Conservation (phyloP, 1,140 invertebrate species). For the Himalopsyche phryganea region DNA sequence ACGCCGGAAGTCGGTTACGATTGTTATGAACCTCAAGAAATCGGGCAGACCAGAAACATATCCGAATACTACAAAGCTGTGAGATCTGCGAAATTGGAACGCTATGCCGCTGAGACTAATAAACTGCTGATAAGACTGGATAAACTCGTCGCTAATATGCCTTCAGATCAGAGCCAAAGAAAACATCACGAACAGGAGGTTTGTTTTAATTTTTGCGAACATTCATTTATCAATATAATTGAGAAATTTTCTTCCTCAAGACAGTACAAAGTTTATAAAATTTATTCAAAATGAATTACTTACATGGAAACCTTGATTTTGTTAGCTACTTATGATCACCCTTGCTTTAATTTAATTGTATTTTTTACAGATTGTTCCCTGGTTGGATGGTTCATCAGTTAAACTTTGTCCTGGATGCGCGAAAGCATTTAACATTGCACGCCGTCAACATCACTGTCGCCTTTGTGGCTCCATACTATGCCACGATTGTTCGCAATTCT, state of each 20-base stretch:
- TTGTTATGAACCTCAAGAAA: conserved; percentile 60
- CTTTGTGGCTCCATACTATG: conserved; percentile 96
- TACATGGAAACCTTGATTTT: no score
- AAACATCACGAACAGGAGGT: conserved; percentile 73
- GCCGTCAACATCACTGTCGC: conserved; percentile 93
- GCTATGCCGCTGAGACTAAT: conserved; percentile 91
- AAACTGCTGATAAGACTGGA: conserved; percentile 92
- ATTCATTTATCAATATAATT: no score
- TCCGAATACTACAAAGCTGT: conserved; percentile 77
- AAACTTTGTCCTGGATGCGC: conserved; percentile 89
- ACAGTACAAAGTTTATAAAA: no score
- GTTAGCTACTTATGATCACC: no score
- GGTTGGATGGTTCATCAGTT: conserved; percentile 89
- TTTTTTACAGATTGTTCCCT: conserved; percentile 72
- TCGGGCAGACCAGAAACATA: conserved; percentile 65
- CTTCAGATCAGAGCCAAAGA: conserved; percentile 73
- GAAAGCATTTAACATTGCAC: conserved; percentile 78
- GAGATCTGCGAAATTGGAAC: conserved; percentile 64
- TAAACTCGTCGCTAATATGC: conserved; percentile 82
- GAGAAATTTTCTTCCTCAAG: no score
- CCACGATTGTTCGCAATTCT: conserved; percentile 86
- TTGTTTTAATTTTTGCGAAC: conserved; percentile 26
- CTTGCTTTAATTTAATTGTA: no score
- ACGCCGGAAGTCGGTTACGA: conserved; percentile 26
- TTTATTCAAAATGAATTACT: no score